Percentiles rank a stretch among this genome's conserved stretches.
Evolutionary conservation across 2,113 vertebrate genomes (phyloP).

Genomic region (Mesembrinibis cayennensis): DNA sequence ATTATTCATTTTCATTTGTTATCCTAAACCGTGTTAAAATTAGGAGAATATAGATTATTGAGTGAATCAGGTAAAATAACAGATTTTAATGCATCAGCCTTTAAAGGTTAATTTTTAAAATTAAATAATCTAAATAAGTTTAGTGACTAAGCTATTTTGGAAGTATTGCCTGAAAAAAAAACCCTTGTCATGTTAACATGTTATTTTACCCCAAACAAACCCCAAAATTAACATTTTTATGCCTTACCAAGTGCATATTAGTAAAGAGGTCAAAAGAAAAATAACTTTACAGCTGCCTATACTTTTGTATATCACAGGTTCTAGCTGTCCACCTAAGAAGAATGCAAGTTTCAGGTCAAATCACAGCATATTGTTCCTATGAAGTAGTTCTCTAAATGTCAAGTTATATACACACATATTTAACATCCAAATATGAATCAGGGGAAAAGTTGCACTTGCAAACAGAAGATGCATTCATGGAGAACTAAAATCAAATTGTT

Average conservation of each 20-base stretch:
- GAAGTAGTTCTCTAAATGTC: not conserved
- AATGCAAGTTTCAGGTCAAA: not conserved
- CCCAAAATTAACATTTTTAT: not conserved
- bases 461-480: not conserved
- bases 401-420: not conserved
- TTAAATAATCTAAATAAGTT: not conserved
- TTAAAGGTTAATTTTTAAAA: not conserved
- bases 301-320: not conserved
- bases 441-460: not conserved
- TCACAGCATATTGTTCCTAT: not conserved
- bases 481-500: not conserved
- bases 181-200: not conserved
- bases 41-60: not conserved
- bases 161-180: not conserved
- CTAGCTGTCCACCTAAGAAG: not conserved
- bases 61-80: not conserved
- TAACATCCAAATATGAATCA: not conserved
- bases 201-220: not conserved
- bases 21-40: not conserved
- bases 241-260: not conserved
- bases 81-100: not conserved
- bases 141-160: not conserved
- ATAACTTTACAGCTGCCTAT: not conserved
- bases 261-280: not conserved
- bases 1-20: not conserved